Evolutionary conservation across 2,113 vertebrate genomes (phyloP).

Genomic region (Xenopus tropicalis): UCB_Xtro_10.0 CM004445.2:42781001-42781500

Average conservation of each 20-base stretch:
- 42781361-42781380: not conserved
- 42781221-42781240: not conserved
- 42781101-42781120: rapidly evolving
- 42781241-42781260: slow-evolving; percentile 14
- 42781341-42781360: not conserved
- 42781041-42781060: not conserved
- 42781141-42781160: not conserved
- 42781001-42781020: slow-evolving; percentile 7
- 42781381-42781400: slow-evolving; percentile 11
- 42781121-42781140: not conserved
- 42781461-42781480: not conserved
- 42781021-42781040: slow-evolving; percentile 12
- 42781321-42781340: slow-evolving; percentile 15
- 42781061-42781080: not conserved
- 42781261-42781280: slow-evolving; percentile 12
- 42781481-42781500: slow-evolving; percentile 5
- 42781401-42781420: not conserved
- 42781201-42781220: not conserved
- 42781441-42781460: not conserved
- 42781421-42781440: not conserved
- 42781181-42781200: not conserved
- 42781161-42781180: slow-evolving; percentile 10
- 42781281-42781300: not conserved
- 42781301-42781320: slow-evolving; percentile 7
- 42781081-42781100: not conserved